Base-by-base conservation (phyloP, 1,140 invertebrate species). In the Cotesia typhae region DNA sequence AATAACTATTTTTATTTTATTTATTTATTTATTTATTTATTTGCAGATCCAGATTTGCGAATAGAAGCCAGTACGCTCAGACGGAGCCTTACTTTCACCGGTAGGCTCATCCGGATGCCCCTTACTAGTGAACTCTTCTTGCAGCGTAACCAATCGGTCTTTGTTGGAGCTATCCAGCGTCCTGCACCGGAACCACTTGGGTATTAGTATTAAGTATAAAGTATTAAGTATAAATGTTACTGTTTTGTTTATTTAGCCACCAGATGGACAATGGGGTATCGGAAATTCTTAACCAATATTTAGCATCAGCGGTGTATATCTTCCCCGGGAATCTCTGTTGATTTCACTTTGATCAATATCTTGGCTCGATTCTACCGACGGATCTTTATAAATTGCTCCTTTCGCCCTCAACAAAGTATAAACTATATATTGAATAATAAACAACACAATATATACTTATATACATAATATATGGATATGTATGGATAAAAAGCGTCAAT, bases 321-420 rank as follows among this genome's bases (percentile, higher is more conserved):
- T 12, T 2, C 41, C 53, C 35, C 52, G 52, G 66, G 17, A 36
- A 71, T 64, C 63, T 71, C 63, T 55, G 47, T 66, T 71, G 70
- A 71, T 71, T 71, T 71, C 70, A 71, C 63, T 71, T 65, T 71
- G 70, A 71, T 71, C 70, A 71, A 66, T 71, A 71, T 71, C 70
- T 66, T 64, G 38, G 10, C 47, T 67, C 52, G 60, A 14, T 53
- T 65, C 52, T 14, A 53, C 57, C 61, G 70, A 71, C 51, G 70
- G 70, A 71, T 71, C 70, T 71, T 71, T 66, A 71, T 71, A 71
- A 71, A 71, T 71, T 65, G 60, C 69, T 55, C 17, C 60, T 20
- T 70, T 69, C 55, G 28, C 55, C 7, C 17, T 60, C 4, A 3
- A 17, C 59, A n/a, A 35, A 37, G 36, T 64, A 64, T 35, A 55